Evolutionary conservation across 2,888 invertebrate species (phyloP), one percentile per base, ranked within the genome.

Genomic region (Melipona beecheii): DNA sequence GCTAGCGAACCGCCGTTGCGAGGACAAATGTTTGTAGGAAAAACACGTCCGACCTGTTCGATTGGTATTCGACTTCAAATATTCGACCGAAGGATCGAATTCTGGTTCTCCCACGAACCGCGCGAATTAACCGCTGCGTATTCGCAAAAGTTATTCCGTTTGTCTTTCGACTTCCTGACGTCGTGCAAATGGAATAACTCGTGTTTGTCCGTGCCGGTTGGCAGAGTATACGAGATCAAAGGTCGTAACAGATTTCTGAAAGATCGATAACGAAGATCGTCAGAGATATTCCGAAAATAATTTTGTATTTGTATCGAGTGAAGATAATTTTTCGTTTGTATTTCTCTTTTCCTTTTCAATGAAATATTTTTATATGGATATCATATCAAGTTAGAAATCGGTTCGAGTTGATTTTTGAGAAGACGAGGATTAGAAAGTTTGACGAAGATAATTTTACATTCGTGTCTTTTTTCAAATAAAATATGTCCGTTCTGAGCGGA

Each of bases 161-260:
- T 76, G 52, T 78, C 73, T 73, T 78, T 50, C 27, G 50, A 65
- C 60, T 17, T 31, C 13, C 36, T 24, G 15, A 49, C 56, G 62
- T 36, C 56, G 60, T 70, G 64, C 68, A 75, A 75, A 69, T 75
- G 60, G 73, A 71, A 78, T 62, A 72, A 78, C 43, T 65, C 73
- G 36, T 11, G 68, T 52, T 31, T 4, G n/a, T 43, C 24, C 21
- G 31, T 21, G 56, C 17, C 31, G 52, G 6, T 36, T 36, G 21
- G 56, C 71, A 65, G 75, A 75, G 83, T 79, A 66, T 80, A 78
- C 75, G 77, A 75, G 50, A 49, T 54, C 24, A 27, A 54, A 56
- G 17, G 50, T 9, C 15, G 19, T 19, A 19, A 9, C 9, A 31
- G 24, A 60, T 9, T 43, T 9, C n/a, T 5, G 15, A 56, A 58